These are phyloP conservation scores for Schizothorax lantsangensis DNA, from an alignment of 2,797 vertebrate genomes.

Conservation along the genomic window DNA sequence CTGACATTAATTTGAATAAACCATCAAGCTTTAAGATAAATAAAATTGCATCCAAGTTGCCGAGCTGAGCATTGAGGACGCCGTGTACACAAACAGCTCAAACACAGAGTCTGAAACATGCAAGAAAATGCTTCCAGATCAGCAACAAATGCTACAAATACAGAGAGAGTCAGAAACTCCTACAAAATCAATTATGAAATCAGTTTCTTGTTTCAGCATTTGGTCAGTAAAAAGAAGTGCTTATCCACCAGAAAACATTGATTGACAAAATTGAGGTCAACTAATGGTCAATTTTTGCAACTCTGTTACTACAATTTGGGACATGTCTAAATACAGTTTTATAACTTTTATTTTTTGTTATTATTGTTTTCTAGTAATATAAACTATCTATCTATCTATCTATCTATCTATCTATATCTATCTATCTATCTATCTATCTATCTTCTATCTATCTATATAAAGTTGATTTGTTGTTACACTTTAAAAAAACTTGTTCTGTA, in stretches of 20 bases:
- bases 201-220: not conserved
- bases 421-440: too few relatives aligned
- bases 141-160: not conserved
- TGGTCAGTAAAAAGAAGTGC: not conserved
- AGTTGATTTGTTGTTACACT: too few relatives aligned
- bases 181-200: not conserved
- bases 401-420: too few relatives aligned
- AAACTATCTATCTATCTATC: not conserved
- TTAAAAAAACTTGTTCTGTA: too few relatives aligned
- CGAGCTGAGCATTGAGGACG: not conserved
- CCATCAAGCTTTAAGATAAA: conserved; percentile 21
- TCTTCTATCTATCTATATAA: too few relatives aligned
- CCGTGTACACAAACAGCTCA: not conserved
- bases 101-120: not conserved
- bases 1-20: conserved; percentile 39
- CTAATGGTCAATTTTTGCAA: not conserved
- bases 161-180: not conserved
- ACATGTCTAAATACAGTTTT: not conserved
- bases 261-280: not conserved
- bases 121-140: not conserved
- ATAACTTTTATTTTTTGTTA: not conserved
- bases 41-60: conserved; percentile 12
- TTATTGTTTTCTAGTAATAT: not conserved
- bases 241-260: not conserved
- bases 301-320: not conserved